A percentile compares a stretch with the other conserved stretches of the same genome.
Conservation (phyloP, 2,888 invertebrate genomes). For the Machimus atricapillus region DNA sequence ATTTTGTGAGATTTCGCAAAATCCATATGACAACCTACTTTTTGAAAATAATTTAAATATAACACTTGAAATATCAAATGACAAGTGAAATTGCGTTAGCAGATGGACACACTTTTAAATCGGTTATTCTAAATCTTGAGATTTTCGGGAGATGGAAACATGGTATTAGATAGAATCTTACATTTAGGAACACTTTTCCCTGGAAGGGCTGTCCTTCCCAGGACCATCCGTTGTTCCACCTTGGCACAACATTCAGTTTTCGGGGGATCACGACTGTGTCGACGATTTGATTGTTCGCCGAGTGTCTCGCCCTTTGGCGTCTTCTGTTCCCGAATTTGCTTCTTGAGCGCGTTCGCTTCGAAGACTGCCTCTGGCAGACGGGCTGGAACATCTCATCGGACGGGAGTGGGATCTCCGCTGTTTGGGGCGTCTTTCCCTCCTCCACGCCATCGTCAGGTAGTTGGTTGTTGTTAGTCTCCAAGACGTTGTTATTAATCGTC, state of each 20-base stretch:
- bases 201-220: slow-evolving; percentile 87
- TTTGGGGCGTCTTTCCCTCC: not conserved
- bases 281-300: slow-evolving; percentile 54
- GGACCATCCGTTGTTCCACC: slow-evolving; percentile 92
- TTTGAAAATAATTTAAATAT: no score
- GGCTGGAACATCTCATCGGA: not conserved
- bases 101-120: no score
- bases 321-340: slow-evolving; percentile 60
- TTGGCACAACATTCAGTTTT: slow-evolving; percentile 65
- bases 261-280: slow-evolving; percentile 64
- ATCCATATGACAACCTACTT: no score
- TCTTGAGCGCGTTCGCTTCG: slow-evolving; percentile 59
- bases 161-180: slow-evolving; percentile 61
- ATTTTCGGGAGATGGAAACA: no score
- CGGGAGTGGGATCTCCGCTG: not conserved
- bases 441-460: not conserved
- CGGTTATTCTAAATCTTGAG: no score
- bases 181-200: slow-evolving; percentile 86
- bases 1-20: no score
- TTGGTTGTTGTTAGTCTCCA: slow-evolving; percentile 26
- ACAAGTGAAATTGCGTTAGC: no score
- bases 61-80: no score
- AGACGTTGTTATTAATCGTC: slow-evolving; percentile 19
- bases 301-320: slow-evolving; percentile 56
- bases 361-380: slow-evolving; percentile 46